Conservation (phyloP, 2,888 invertebrate genomes). For the Rhamphomyia laevipes region DNA sequence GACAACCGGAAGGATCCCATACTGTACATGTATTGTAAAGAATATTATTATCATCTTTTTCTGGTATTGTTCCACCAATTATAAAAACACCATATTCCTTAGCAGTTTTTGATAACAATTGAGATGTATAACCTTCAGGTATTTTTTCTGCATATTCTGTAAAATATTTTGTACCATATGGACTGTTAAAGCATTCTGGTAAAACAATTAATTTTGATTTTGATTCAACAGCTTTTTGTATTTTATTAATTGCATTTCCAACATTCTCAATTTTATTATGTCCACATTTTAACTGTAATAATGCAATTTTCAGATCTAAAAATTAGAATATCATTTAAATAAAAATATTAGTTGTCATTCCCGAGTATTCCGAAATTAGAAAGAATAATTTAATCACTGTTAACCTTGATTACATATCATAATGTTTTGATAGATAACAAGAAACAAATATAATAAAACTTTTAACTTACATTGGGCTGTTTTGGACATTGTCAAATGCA, state of each 20-base stretch:
- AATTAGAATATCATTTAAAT: background rate
- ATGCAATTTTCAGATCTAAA: constrained; percentile 56
- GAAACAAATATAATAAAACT: too few relatives aligned
- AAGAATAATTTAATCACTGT: too few relatives aligned
- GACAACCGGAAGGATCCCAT: constrained; percentile 64
- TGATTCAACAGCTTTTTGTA: constrained; percentile 54
- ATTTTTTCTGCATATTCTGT: constrained; percentile 75
- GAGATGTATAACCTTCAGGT: constrained; percentile 64
- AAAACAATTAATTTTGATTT: constrained; percentile 53
- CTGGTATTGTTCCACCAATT: constrained; percentile 86
- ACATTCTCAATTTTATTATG: constrained; percentile 66
- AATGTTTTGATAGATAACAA: too few relatives aligned
- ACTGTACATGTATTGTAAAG: constrained; percentile 83
- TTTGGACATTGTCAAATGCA: too few relatives aligned
- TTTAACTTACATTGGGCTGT: too few relatives aligned
- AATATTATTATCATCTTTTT: constrained; percentile 45
- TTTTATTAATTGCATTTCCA: constrained; percentile 54
- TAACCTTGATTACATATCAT: too few relatives aligned
- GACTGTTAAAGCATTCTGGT: constrained; percentile 90
- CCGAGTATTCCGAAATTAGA: too few relatives aligned
- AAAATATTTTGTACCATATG: constrained; percentile 82
- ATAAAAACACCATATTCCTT: constrained; percentile 63
- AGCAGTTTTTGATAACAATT: constrained; percentile 61
- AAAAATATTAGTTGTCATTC: too few relatives aligned
- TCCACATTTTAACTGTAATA: constrained; percentile 73